Evolutionary conservation across 2,797 vertebrate species (phyloP).

Genomic region (Sebastes kiyomatsui): DNA sequence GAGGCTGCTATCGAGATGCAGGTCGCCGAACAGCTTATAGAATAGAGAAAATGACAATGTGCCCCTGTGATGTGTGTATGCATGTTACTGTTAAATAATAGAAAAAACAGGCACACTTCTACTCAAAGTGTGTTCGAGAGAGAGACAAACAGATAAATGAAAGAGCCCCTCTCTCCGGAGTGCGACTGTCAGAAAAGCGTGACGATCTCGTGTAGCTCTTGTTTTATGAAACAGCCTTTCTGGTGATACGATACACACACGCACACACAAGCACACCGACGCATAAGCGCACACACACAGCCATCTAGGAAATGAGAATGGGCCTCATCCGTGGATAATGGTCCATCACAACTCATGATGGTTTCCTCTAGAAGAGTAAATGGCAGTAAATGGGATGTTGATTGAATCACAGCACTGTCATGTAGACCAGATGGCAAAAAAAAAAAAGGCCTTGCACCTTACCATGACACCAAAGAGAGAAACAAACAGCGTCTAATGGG

Average conservation of each 20-base stretch:
- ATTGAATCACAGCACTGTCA: constrained; percentile 79
- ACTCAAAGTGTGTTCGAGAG: not conserved
- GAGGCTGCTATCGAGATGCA: not conserved
- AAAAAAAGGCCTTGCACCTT: constrained; percentile 57
- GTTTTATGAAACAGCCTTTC: constrained; percentile 54
- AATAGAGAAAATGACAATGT: not conserved
- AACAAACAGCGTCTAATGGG: constrained; percentile 38
- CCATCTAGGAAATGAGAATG: constrained; percentile 77
- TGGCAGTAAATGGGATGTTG: constrained; percentile 75
- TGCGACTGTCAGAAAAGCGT: constrained; percentile 21
- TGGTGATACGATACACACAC: not conserved
- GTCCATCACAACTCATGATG: constrained; percentile 74
- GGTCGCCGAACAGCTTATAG: not conserved
- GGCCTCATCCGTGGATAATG: constrained; percentile 75
- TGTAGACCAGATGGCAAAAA: constrained; percentile 74
- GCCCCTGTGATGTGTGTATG: not conserved
- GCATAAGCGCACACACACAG: constrained; percentile 20
- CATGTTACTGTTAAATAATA: not conserved
- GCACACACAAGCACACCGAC: not conserved
- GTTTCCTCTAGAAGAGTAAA: constrained; percentile 77
- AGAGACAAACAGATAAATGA: not conserved
- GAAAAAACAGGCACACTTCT: not conserved
- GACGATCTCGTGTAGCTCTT: constrained; percentile 41
- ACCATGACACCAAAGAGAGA: constrained; percentile 57
- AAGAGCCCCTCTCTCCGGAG: not conserved